Percentiles rank a stretch among this genome's conserved stretches.
phyloP scores from a whole-genome alignment of 2,888 invertebrate species.

The Minunthozetes semirufus region DNA sequence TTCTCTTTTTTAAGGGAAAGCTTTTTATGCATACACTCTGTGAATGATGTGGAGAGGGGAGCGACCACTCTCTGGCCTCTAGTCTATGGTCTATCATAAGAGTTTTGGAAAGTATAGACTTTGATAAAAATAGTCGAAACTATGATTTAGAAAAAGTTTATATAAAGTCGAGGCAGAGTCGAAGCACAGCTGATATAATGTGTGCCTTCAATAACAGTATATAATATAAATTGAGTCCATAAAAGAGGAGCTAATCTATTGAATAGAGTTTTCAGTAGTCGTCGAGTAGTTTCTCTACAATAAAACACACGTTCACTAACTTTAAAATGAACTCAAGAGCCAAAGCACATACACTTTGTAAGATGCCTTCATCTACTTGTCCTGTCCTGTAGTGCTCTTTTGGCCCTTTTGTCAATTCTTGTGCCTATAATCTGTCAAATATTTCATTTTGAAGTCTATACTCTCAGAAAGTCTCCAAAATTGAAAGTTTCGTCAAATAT shows the following conservation, averaged over 20 bases:
- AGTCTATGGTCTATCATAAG: background rate
- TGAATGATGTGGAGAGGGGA: background rate
- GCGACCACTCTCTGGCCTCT: background rate
- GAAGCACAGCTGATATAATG: background rate
- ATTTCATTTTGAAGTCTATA: background rate
- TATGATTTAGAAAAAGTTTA: background rate
- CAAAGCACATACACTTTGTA: slow-evolving; percentile 5
- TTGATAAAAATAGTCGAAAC: too few species aligned
- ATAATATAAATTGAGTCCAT: background rate
- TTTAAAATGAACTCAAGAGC: slow-evolving; percentile 17
- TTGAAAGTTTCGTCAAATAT: slow-evolving; percentile 16
- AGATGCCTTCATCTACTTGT: slow-evolving; percentile 26
- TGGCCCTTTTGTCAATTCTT: slow-evolving; percentile 11
- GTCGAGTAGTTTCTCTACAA: background rate
- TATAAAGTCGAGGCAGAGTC: background rate
- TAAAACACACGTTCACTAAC: slow-evolving; percentile 19
- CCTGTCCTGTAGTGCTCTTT: slow-evolving; percentile 10
- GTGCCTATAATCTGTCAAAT: slow-evolving; percentile 17
- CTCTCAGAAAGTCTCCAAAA: background rate
- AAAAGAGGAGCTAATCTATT: slow-evolving; percentile 26
- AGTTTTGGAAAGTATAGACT: slow-evolving; percentile 19
- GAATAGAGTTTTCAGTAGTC: slow-evolving; percentile 5
- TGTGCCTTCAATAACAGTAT: slow-evolving; percentile 14
- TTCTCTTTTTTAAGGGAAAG: background rate
- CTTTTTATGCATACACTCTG: background rate